Base-by-base conservation (phyloP, 1,140 invertebrate genomes). In the Aphis craccivora region DNA sequence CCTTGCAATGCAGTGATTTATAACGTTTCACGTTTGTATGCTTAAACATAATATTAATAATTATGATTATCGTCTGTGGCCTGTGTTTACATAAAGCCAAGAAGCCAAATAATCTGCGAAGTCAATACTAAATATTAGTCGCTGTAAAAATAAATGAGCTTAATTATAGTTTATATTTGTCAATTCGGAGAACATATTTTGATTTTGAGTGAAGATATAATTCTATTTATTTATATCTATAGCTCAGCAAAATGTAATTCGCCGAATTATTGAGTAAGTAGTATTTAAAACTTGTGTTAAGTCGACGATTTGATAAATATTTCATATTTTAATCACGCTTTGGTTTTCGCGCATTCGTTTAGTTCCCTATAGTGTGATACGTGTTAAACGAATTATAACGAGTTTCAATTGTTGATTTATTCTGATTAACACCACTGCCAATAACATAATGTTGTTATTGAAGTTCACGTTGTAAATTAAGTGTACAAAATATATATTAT, bases 341-440 rank as follows among this genome's bases (percentile, higher is more conserved):
- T 35, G 60, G 60, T 76, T 76, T 76, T 76, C 60, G 30, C 60
- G 11, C 60, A 76, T 11, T 76, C 30, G 60, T 76, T 76, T 18
- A 5, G 30, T 14, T 18, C 48, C 48, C 14, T 51, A 51, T 51
- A 51, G 60, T 76, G 11, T 18, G 1, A n/a, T 76, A 76, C 60
- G 60, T 76, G n/a, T 76, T 76, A 76, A 76, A 76, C 60, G 60
- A 76, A 76, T 76, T 76, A n/a, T 76, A 76, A 76, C 60, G 60
- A 76, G 60, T 76, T 76, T n/a, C 30, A 76, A 76, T 76, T 35
- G 60, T 76, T 76, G 30, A 76, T 76, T 76, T 76, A 76, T 76
- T 76, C 30, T n/a, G 60, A 76, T 76, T 76, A 76, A 76, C 60
- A n/a, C 30, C 4, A 14, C 60, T 76, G 60, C 60, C 60, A 76